Evolutionary conservation across 2,888 invertebrate genomes (phyloP), one percentile per base, ranked within the genome.

Genomic region (Ptilodon capucinus): DNA sequence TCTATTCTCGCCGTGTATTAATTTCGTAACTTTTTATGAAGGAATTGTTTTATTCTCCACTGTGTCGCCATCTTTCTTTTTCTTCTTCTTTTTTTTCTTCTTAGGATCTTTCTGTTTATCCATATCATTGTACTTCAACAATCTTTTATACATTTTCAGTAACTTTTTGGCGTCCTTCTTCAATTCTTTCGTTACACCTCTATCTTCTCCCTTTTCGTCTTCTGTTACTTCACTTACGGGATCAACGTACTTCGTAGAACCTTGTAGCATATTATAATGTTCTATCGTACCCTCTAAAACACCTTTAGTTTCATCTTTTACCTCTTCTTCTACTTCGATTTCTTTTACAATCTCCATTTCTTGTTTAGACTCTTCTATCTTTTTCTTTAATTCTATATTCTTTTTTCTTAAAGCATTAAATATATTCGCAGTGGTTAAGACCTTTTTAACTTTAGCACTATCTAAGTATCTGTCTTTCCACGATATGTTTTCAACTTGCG

Each of bases 381-480:
- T 90, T 51, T 72, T 83, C 57, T 91, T 91, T 1, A 91, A 57
- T 48, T 91, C 82, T 62, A 72, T 89, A 57, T 93, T 92, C 68
- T 93, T 93, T 61, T 92, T 93, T 51, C 94, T 81, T n/a, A 93
- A 75, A 14, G 92, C 92, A 57, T 93, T 94, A 0, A 93, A 79
- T 36, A 93, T 84, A 38, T 91, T 91, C 0, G 93, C 87, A 0
- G 91, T 88, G 0, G 85, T 89, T 14, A 93, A 68, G 1, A 93
- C 93, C 60, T 78, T 91, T 66, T 91, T 92, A 0, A 93, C 93
- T 76, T 93, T 93, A 11, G 82, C 90, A 54, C 94, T 93, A 9
- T 84, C 91, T 38, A 94, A 75, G 71, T 93, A 93, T 39, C 93
- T 81, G 36, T 92, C 87, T 67, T 92, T 93, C 93, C 93, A 93